Evolutionary conservation across 2,888 invertebrate species (phyloP), one percentile per base, ranked within the genome.

Genomic region (Scelioninae gen. 2): DNA sequence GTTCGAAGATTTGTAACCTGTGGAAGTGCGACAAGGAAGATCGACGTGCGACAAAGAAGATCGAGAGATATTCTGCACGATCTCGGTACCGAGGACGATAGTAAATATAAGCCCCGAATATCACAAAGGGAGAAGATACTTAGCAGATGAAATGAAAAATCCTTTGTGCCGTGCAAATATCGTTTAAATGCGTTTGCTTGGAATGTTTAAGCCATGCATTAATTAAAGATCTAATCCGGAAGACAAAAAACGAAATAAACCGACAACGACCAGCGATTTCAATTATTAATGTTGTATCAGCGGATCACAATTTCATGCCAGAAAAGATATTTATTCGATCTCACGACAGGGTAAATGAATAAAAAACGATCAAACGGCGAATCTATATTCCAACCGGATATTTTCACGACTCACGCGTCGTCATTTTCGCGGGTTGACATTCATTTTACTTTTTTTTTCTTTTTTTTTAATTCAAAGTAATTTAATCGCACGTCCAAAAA

Each of bases 1-100:
- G 25, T 35, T 61, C 48, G n/a, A 61, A 61, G 48, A 48, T 48
- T 61, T 61, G 61, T 61, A 61, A 61, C 22, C 50, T 39, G 39
- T 33, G 13, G 33, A 18, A 50, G 28, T 37, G 48, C 28, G 13
- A 60, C 48, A 48, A 58, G 6, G 25, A 25, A 25, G 6, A 25
- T 25, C 25, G 25, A 25, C 3, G 45, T n/a, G n/a, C 37, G 13
- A 60, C 46, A 48, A 60, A 39, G 60, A 60, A 60, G 60, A 48
- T 60, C 37, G 61, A 48, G 50, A 48, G 61, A 50, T 61, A 61
- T 61, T 50, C 39, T 16, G 33, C 22, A 35, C 22, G 53, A 53
- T 37, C 25, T 39, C 39, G 25, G 19, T 13, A 10, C 45, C 7
- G 48, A 39, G 22, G 39, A 60, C 28, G 28, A 50, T 43, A 61